Conservation (phyloP, 2,113 vertebrate species). For the Todiramphus chloris region DNA sequence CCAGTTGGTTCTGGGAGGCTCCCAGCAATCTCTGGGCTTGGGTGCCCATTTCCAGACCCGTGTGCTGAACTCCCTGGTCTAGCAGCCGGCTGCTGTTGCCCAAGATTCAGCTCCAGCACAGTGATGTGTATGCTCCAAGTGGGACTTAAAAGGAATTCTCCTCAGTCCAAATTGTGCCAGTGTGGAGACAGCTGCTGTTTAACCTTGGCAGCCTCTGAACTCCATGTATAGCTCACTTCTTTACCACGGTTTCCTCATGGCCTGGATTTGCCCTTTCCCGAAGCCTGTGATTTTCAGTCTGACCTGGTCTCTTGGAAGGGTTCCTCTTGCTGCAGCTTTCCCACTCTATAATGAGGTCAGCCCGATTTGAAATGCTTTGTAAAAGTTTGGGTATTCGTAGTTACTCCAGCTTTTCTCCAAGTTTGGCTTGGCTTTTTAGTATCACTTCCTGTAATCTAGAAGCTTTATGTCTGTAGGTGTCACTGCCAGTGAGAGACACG, state of each 20-base stretch:
- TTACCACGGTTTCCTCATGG: background rate
- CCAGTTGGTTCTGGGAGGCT: background rate
- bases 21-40: background rate
- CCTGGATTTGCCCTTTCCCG: background rate
- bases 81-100: background rate
- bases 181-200: background rate
- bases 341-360: too few relatives aligned
- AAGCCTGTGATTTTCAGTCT: background rate
- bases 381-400: background rate
- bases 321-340: background rate
- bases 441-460: background rate
- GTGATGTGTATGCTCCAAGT: background rate
- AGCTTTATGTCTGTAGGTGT: background rate
- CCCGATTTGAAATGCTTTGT: too few relatives aligned
- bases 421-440: background rate
- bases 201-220: background rate
- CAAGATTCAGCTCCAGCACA: background rate
- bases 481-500: background rate
- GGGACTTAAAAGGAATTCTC: background rate
- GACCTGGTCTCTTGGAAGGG: background rate
- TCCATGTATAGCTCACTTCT: fast-evolving
- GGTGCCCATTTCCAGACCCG: fast-evolving
- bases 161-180: background rate
- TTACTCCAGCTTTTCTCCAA: background rate
- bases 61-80: background rate